phyloP scores from a whole-genome alignment of 2,113 vertebrate species.

The Halichoeres trimaculatus region DNA sequence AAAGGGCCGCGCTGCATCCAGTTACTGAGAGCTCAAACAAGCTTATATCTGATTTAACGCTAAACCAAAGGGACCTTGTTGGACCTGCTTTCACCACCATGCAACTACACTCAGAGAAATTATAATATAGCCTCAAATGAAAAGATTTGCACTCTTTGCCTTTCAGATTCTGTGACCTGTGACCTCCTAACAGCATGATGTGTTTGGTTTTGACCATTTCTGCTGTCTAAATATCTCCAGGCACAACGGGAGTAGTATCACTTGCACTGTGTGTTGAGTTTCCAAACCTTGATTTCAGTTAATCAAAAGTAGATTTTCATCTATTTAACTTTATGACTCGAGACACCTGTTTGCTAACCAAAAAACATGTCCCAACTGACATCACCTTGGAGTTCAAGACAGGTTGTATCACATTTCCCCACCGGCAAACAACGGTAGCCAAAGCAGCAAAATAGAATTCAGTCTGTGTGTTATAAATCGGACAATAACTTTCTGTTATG shows the following conservation, averaged over 20 bases:
- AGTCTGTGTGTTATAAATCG: no score
- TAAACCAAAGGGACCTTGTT: background rate
- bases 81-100: background rate
- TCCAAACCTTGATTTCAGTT: no score
- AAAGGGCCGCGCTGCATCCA: conserved; percentile 25
- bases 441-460: background rate
- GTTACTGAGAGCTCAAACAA: conserved; percentile 26
- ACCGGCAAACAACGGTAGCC: background rate
- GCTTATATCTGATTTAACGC: background rate
- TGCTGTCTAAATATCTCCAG: no score
- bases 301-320: background rate
- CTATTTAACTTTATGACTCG: background rate
- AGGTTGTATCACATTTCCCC: background rate
- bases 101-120: conserved; percentile 17
- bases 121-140: conserved; percentile 10
- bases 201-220: no score
- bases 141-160: no score
- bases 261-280: no score
- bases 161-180: no score
- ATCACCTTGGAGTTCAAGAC: background rate
- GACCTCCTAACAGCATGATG: background rate
- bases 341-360: background rate
- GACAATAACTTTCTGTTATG: rapidly evolving
- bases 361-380: no score
- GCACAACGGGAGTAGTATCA: no score